Conservation (phyloP, 1,140 invertebrate genomes). For the Drosophila kepulauana region DNA sequence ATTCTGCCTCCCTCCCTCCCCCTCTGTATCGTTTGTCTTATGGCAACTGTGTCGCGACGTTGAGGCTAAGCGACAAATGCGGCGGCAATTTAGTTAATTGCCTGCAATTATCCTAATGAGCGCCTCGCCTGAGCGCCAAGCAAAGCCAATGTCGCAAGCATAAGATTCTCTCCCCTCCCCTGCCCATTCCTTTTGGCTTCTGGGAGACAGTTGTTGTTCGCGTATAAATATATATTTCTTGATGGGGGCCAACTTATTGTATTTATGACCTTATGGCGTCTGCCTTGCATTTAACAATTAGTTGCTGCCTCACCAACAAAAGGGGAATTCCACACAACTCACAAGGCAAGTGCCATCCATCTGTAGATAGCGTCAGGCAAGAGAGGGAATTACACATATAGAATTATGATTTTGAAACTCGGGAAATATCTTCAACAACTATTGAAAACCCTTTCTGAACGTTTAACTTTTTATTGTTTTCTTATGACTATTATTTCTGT, state of each 20-base stretch:
- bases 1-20: not conserved
- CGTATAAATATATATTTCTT: constrained; percentile 56
- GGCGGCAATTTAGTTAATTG: constrained; percentile 83
- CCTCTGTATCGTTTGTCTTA: constrained; percentile 6
- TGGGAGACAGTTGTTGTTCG: constrained; percentile 41
- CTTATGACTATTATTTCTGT: too few species aligned
- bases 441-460: too few species aligned
- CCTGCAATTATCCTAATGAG: constrained; percentile 84
- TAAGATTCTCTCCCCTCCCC: constrained; percentile 4
- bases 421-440: too few species aligned
- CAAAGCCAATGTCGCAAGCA: constrained; percentile 47
- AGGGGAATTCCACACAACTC: not conserved
- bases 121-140: constrained; percentile 68
- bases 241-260: constrained; percentile 65
- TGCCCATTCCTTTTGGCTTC: not conserved
- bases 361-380: not conserved
- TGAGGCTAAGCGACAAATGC: constrained; percentile 73
- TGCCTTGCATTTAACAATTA: constrained; percentile 25
- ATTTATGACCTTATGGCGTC: constrained; percentile 79
- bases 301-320: not conserved
- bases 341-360: not conserved
- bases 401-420: not conserved
- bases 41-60: constrained; percentile 29
- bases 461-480: too few species aligned
- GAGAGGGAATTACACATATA: not conserved